These are phyloP conservation scores for Tenthredo scrophulariae DNA, from an alignment of 2,888 invertebrate genomes.

Conservation along the genomic window DNA sequence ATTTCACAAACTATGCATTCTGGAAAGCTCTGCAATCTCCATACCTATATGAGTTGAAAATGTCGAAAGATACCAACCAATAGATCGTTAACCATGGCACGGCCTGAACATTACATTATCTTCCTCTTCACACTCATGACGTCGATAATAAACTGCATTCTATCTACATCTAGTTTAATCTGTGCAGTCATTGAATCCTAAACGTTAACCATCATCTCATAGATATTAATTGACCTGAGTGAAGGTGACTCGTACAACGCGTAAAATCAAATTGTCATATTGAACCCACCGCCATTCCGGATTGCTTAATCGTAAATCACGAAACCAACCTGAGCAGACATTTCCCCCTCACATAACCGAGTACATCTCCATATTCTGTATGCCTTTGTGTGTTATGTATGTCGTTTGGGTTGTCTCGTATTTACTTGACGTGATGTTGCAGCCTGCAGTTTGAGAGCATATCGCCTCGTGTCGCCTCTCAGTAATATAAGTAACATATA, in stretches of 20 bases:
- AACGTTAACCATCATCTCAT: neutral
- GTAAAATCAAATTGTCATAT: neutral
- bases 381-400: conserved; percentile 11
- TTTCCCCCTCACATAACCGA: neutral
- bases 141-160: neutral
- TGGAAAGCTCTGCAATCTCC: neutral
- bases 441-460: conserved; percentile 14
- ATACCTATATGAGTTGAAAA: neutral
- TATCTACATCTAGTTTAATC: neutral
- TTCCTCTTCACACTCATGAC: neutral
- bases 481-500: neutral
- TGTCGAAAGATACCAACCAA: neutral
- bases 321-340: neutral
- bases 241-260: neutral
- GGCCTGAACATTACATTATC: conserved; percentile 34
- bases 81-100: conserved; percentile 19
- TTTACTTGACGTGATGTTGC: conserved; percentile 37
- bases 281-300: neutral
- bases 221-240: neutral
- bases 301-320: neutral
- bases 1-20: conserved; percentile 23
- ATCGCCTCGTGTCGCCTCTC: conserved; percentile 32
- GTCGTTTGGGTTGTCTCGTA: conserved; percentile 23
- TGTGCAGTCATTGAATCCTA: neutral
- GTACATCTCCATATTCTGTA: conserved; percentile 3